These are phyloP conservation scores for Frieseomelitta varia DNA, from an alignment of 1,140 invertebrate genomes.

Conservation along the genomic window DNA sequence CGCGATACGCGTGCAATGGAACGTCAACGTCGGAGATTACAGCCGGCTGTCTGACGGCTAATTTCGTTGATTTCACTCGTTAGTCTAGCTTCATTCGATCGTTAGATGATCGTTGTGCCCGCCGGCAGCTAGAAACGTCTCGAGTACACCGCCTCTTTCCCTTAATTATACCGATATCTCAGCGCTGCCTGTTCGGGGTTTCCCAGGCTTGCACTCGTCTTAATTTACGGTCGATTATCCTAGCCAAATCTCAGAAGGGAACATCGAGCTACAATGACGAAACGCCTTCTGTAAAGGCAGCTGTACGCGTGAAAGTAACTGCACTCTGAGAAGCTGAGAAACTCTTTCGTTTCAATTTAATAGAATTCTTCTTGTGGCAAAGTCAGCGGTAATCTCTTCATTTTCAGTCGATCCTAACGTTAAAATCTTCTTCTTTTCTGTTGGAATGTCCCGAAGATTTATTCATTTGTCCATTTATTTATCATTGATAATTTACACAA, in stretches of 20 bases:
- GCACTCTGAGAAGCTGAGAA: no score
- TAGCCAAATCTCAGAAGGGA: background rate
- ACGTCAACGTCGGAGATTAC: conserved; percentile 32
- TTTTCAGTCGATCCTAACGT: no score
- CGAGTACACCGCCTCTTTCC: conserved; percentile 34
- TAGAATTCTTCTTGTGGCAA: background rate
- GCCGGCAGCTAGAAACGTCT: conserved; percentile 27
- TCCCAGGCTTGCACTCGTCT: background rate
- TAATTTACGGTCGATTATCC: background rate
- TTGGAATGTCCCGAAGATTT: no score
- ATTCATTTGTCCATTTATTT: no score
- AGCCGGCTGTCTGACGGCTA: conserved; percentile 31
- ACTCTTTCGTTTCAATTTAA: background rate
- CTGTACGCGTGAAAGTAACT: background rate
- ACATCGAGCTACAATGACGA: background rate
- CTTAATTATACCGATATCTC: background rate
- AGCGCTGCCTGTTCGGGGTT: no score
- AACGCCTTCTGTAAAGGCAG: background rate
- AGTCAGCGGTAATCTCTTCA: no score
- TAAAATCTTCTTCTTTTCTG: no score
- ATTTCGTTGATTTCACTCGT: conserved; percentile 52
- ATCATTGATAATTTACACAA: no score
- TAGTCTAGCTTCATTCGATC: conserved; percentile 38
- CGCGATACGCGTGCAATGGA: conserved; percentile 10
- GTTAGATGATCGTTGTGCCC: conserved; percentile 46